These are phyloP conservation scores for Phodopus roborovskii DNA, from an alignment of 2,113 vertebrate species.

Conservation along the genomic window DNA sequence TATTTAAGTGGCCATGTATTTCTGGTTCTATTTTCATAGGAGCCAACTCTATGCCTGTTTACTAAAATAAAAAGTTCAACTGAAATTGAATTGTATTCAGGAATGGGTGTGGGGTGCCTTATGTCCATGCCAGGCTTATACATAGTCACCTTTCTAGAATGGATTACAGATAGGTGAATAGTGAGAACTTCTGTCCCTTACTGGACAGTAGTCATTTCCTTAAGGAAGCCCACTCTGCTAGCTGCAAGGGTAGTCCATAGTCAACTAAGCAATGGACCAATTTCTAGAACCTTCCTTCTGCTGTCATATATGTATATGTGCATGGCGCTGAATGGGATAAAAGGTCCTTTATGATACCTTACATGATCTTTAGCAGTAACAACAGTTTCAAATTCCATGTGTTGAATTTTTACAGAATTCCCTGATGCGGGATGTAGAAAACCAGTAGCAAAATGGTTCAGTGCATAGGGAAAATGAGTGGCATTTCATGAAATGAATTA, in stretches of 20 bases:
- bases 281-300: conserved; percentile 30
- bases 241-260: conserved; percentile 27
- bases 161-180: conserved; percentile 22
- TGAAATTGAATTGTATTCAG: conserved; percentile 15
- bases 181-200: conserved; percentile 29
- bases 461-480: conserved; percentile 86
- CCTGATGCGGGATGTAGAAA: conserved; percentile 58
- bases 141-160: conserved; percentile 35
- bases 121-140: conserved; percentile 20
- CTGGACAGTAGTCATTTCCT: conserved; percentile 1
- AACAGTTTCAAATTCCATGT: conserved; percentile 58
- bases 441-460: conserved; percentile 95
- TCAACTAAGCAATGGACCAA: conserved; percentile 53
- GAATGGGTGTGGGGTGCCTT: background rate
- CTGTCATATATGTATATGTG: conserved; percentile 16
- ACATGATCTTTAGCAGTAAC: conserved; percentile 46
- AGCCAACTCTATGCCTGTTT: conserved; percentile 36
- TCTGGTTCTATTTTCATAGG: conserved; percentile 32
- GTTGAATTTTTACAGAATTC: conserved; percentile 49
- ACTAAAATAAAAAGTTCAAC: conserved; percentile 52
- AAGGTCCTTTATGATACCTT: conserved; percentile 21
- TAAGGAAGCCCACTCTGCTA: conserved; percentile 7
- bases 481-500: conserved; percentile 87
- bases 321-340: conserved; percentile 3
- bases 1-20: conserved; percentile 44